Evolutionary conservation across 2,888 invertebrate genomes (phyloP).

Genomic region (Agrochola lota): DNA sequence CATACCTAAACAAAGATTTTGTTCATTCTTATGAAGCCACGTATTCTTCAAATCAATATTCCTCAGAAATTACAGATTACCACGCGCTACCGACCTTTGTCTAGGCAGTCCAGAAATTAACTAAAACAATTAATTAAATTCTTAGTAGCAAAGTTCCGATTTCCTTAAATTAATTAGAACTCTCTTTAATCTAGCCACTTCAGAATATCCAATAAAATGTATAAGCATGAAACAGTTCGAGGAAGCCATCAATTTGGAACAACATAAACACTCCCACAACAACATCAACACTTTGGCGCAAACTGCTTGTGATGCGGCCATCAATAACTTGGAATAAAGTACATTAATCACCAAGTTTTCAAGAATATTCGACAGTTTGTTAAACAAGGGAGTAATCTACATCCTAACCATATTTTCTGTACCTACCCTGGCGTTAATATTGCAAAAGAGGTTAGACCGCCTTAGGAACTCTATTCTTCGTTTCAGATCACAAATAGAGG

Average conservation of each 20-base stretch:
- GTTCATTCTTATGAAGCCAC: background rate
- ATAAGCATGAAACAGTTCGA: constrained; percentile 4
- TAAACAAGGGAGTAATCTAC: constrained; percentile 13
- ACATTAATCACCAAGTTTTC: constrained; percentile 45
- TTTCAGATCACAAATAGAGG: too few relatives aligned
- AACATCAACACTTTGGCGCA: constrained; percentile 26
- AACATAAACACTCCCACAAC: constrained; percentile 41
- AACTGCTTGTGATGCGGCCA: constrained; percentile 26
- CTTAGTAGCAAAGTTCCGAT: background rate
- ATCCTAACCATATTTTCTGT: background rate
- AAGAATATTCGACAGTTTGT: constrained; percentile 34
- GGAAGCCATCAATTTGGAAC: constrained; percentile 21
- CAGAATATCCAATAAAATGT: background rate
- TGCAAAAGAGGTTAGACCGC: too few relatives aligned
- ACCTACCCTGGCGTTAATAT: background rate
- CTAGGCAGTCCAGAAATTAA: background rate
- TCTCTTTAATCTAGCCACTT: background rate
- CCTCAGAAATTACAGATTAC: background rate
- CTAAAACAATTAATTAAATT: background rate
- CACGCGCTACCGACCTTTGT: background rate
- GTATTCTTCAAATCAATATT: background rate
- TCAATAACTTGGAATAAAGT: constrained; percentile 19
- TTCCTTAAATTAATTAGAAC: background rate
- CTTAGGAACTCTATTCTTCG: too few relatives aligned
- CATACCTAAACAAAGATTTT: too few relatives aligned